Percentiles rank a stretch among this genome's conserved stretches.
phyloP scores from a whole-genome alignment of 2,888 invertebrate genomes.

The Philereme vetulata region DNA sequence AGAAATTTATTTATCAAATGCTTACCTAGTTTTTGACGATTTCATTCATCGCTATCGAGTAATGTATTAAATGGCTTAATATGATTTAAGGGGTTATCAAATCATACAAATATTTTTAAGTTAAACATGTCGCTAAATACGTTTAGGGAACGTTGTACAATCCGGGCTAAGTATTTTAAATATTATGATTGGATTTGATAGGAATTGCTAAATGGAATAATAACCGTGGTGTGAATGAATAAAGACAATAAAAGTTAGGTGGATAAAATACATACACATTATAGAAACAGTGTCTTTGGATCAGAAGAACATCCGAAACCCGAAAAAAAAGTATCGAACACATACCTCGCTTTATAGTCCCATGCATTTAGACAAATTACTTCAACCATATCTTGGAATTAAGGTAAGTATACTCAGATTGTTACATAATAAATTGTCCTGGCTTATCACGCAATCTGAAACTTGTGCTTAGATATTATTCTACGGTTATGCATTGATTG shows the following conservation, averaged over 20 bases:
- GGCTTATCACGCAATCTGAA: constrained; percentile 15
- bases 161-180: no score
- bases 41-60: not conserved
- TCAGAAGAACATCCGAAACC: constrained; percentile 2
- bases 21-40: not conserved
- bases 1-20: not conserved
- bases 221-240: not conserved
- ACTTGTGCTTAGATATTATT: constrained; percentile 2
- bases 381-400: no score
- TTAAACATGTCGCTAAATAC: no score
- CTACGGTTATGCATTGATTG: constrained; percentile 20
- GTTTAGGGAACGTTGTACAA: no score
- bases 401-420: no score
- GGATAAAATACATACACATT: not conserved
- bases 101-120: no score
- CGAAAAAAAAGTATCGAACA: no score
- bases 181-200: no score
- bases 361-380: no score
- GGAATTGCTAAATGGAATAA: not conserved
- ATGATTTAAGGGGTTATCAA: no score
- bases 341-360: no score
- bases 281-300: not conserved
- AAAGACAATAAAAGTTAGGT: not conserved
- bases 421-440: not conserved
- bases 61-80: not conserved